A percentile compares a stretch with the other conserved stretches of the same genome.
Evolutionary conservation across 2,113 vertebrate genomes (phyloP).

Genomic region (Periophthalmodon schlosseri): DNA sequence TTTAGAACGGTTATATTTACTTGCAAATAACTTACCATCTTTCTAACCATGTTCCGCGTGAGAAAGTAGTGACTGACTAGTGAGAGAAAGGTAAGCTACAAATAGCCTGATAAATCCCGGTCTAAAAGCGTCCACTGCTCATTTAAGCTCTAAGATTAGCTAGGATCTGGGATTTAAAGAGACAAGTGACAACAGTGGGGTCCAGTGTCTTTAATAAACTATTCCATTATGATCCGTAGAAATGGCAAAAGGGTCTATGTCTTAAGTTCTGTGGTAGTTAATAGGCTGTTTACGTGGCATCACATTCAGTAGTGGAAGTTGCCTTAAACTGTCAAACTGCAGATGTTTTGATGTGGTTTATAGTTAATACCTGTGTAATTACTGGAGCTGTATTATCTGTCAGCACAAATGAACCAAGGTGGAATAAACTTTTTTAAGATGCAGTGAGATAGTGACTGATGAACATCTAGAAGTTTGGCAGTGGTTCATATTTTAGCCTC

Average conservation of each 20-base stretch:
- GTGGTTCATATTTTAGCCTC: neutral
- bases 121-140: constrained; percentile 62
- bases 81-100: constrained; percentile 13
- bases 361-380: neutral
- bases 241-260: too few relatives aligned
- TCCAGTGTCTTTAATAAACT: neutral
- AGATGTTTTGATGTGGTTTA: neutral
- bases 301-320: too few relatives aligned
- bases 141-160: constrained; percentile 62
- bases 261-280: too few relatives aligned
- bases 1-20: neutral
- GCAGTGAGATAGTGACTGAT: neutral
- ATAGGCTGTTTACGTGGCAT: too few relatives aligned
- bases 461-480: neutral
- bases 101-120: constrained; percentile 40
- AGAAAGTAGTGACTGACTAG: neutral
- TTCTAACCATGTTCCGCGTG: constrained; percentile 54
- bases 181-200: constrained; percentile 19
- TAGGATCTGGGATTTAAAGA: constrained; percentile 25
- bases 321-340: too few relatives aligned
- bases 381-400: too few relatives aligned
- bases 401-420: too few relatives aligned
- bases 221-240: neutral
- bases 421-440: neutral
- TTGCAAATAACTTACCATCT: constrained; percentile 45